A percentile compares a stretch with the other conserved stretches of the same genome.
Conservation (phyloP, 1,140 invertebrate species). For the Bombus sylvicola region DNA sequence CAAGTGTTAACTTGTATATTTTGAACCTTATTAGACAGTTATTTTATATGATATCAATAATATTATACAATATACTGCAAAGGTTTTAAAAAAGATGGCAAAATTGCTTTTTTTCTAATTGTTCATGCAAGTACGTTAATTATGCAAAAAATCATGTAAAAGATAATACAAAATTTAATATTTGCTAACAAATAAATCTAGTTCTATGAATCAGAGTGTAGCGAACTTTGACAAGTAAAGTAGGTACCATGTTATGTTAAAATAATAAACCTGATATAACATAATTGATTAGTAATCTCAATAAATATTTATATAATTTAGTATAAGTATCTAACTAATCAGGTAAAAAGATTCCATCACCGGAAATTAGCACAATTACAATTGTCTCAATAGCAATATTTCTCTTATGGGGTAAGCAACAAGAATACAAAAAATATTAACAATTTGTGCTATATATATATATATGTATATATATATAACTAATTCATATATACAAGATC, state of each 20-base stretch:
- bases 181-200: slow-evolving; percentile 66
- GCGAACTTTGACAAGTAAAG: slow-evolving; percentile 83
- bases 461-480: background rate
- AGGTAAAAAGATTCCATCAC: slow-evolving; percentile 70
- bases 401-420: slow-evolving; percentile 28
- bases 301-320: slow-evolving; percentile 55
- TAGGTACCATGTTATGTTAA: slow-evolving; percentile 78
- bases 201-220: slow-evolving; percentile 74
- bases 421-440: slow-evolving; percentile 33
- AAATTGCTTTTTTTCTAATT: background rate
- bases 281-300: slow-evolving; percentile 54
- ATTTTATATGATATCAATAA: background rate
- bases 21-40: slow-evolving; percentile 21
- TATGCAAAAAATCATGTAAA: slow-evolving; percentile 25
- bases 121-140: slow-evolving; percentile 49
- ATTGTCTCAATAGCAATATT: slow-evolving; percentile 28
- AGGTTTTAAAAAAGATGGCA: background rate
- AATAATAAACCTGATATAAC: slow-evolving; percentile 41
- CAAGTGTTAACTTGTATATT: slow-evolving; percentile 17
- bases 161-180: slow-evolving; percentile 1
- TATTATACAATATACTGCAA: background rate
- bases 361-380: slow-evolving; percentile 62
- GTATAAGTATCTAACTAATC: slow-evolving; percentile 58
- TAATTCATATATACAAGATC: slow-evolving; percentile 20
- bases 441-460: background rate